Base-by-base conservation (phyloP, 2,797 vertebrate genomes). In the Acipenser oxyrinchus region DNA sequence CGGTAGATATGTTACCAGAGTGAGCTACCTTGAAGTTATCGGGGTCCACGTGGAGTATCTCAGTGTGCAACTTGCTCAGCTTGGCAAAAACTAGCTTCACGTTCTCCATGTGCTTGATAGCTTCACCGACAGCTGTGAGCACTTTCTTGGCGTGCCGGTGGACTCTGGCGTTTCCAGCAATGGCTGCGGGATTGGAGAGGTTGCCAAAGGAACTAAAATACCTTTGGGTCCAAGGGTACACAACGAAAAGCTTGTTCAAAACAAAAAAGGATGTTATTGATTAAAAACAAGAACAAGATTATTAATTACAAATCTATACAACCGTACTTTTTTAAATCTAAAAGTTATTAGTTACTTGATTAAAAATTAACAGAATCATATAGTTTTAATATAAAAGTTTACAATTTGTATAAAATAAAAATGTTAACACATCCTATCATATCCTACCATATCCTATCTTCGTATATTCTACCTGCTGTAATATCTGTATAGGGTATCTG, bases 161-260 rank as follows among this genome's bases (percentile, higher is more conserved):
- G 4, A 93, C 82, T 37, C 70, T 79, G 12, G 85, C 73, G 62
- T 93, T 94, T 11, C 72, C 72, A 0, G 2, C 0, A 68, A 94
- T 58, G 18, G 89, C 89, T 0, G 71, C 72, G 23, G 85, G 0
- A 7, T 79, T 83, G 66, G 83, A 84, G 53, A 93, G 75, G 81
- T 90, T 89, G 58, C 92, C 92, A 0, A 93, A 93, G 1, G 12
- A 70, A 0, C 72, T 0, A 0, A 94, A 93, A 71, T 93, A 90
- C 75, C 92, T 88, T 87, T 89, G 89, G 59, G 90, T 92, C 93
- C 92, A 91, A 68, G 90, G 90, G 60, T 89, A 88, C 51, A 88
- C 86, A 0, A 81, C 64, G 6, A 92, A 74, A 70, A 90, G 81
- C 75, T 89, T 92, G 62, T 18, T 69, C 48, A 70, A 75, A 69